Evolutionary conservation across 2,797 vertebrate species (phyloP).

Genomic region (Astyanax mexicanus): DNA sequence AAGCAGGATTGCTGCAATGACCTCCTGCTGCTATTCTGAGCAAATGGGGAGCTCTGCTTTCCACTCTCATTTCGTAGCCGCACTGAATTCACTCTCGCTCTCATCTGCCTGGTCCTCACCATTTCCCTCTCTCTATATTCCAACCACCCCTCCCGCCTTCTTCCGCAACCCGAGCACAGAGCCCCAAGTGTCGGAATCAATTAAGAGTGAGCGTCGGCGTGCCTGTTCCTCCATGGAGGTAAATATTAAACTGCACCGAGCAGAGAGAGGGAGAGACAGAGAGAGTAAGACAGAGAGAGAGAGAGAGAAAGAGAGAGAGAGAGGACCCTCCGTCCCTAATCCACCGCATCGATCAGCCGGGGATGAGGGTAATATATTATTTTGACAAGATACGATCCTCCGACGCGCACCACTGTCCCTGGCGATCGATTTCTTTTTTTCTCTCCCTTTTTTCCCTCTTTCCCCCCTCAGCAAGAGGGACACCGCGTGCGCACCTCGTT

Average conservation of each 20-base stretch:
- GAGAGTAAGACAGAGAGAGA: slow-evolving; percentile 55
- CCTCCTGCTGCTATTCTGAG: not conserved
- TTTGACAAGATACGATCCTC: slow-evolving; percentile 99
- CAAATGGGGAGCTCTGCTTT: slow-evolving; percentile 9
- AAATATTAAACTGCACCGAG: slow-evolving; percentile 89
- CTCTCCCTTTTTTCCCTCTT: slow-evolving; percentile 73
- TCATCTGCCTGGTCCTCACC: slow-evolving; percentile 56
- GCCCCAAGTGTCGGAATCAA: slow-evolving; percentile 90
- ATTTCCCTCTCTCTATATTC: slow-evolving; percentile 60
- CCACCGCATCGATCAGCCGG: slow-evolving; percentile 95
- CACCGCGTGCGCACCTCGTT: slow-evolving; percentile 59
- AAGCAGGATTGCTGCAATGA: not conserved
- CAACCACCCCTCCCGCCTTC: slow-evolving; percentile 41
- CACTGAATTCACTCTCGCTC: slow-evolving; percentile 36
- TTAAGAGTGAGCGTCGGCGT: slow-evolving; percentile 86
- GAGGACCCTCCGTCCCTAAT: slow-evolving; percentile 90
- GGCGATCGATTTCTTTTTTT: slow-evolving; percentile 92
- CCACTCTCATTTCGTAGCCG: slow-evolving; percentile 12
- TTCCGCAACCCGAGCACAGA: slow-evolving; percentile 80
- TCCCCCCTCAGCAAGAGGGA: slow-evolving; percentile 80
- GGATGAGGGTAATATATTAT: slow-evolving; percentile 99
- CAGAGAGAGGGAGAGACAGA: slow-evolving; percentile 62
- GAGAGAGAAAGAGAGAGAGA: slow-evolving; percentile 59
- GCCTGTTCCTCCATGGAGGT: slow-evolving; percentile 86
- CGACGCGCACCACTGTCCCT: slow-evolving; percentile 91